These are phyloP conservation scores for Mongoloraphidia duomilia DNA, from an alignment of 2,888 invertebrate genomes.

Conservation along the genomic window DNA sequence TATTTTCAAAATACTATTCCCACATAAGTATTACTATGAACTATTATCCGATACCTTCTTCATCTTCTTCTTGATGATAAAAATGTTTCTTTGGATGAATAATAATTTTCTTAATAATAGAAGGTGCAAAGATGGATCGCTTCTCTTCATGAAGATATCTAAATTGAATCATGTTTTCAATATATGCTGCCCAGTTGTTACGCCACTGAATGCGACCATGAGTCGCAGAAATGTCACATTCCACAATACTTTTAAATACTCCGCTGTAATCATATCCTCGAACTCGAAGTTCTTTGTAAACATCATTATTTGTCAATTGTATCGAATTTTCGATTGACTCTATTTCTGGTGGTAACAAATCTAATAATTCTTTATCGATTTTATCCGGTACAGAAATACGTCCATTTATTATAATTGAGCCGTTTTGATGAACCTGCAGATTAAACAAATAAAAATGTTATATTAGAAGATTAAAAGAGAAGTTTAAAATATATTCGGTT, in stretches of 20 bases:
- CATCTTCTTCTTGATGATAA: constrained; percentile 10
- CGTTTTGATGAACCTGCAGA: constrained; percentile 48
- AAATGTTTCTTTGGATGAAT: constrained; percentile 31
- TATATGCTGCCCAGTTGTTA: constrained; percentile 72
- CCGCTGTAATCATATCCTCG: constrained; percentile 45
- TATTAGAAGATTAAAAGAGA: too few species aligned
- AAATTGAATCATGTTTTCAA: constrained; percentile 82
- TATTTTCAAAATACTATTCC: too few species aligned
- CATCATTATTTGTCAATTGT: constrained; percentile 43
- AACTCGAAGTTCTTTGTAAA: constrained; percentile 55
- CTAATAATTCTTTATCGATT: constrained; percentile 38
- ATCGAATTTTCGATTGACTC: constrained; percentile 30
- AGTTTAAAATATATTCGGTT: too few species aligned
- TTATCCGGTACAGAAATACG: constrained; percentile 43
- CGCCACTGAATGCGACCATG: constrained; percentile 20
- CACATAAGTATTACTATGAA: too few species aligned
- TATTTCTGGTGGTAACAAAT: constrained; percentile 26
- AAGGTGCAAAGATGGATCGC: constrained; percentile 57
- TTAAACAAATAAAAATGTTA: constrained; percentile 1
- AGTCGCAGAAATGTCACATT: constrained; percentile 20
- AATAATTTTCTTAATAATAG: constrained; percentile 36
- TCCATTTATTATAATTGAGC: constrained; percentile 55
- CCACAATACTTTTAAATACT: constrained; percentile 22
- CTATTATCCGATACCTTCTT: not conserved
- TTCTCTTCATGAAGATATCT: constrained; percentile 50